Base-by-base conservation (phyloP, 2,113 vertebrate genomes). In the Cyrtonyx montezumae region DNA sequence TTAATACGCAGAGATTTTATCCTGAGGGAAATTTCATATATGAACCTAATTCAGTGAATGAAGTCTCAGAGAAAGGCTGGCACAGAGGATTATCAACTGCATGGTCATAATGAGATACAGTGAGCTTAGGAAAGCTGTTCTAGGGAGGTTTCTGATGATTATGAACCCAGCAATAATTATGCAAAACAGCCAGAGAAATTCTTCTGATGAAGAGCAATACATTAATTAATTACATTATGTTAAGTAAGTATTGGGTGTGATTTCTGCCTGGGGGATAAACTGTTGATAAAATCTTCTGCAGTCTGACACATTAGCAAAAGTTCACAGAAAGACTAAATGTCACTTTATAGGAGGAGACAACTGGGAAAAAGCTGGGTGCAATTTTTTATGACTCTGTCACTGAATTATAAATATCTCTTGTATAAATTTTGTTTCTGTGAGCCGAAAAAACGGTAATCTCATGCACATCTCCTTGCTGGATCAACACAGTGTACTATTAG, bases 181-280 rank as follows among this genome's bases (percentile, higher is more conserved):
- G 37, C 16, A 88, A 75, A 90, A 45, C 4, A 96, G 10, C 3
- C 25, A 66, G 80, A 82, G 22, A 93, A 8, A 81, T 22, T 88
- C 10, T 65, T 90, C n/a, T 86, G 23, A 79, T 81, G 67, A 93
- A 88, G 40, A 79, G 28, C 53, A 84, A 69, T 70, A 37, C 30
- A 58, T 43, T 59, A 91, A 86, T 94, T 90, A 91, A 78, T 76
- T 86, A 32, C 13, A 56, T 43, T 74, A 6, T 0, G 0, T 63
- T 86, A 86, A 17, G 62, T 32, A 90, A 53, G 10, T 28, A 73
- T 53, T 69, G 1, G n/a, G 45, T 65, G 9, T 65, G 45, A 76
- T 88, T 91, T 92, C 51, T 83, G n/a, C 69, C 69, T 80, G 51
- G 6, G 56, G 45, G 42, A 63, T n/a, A 93, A 80, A 88, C 90